A percentile compares a stretch with the other conserved stretches of the same genome.
These are phyloP conservation scores for Pangasius krempfi DNA, from an alignment of 2,797 vertebrate genomes.

Conservation along the genomic window DNA sequence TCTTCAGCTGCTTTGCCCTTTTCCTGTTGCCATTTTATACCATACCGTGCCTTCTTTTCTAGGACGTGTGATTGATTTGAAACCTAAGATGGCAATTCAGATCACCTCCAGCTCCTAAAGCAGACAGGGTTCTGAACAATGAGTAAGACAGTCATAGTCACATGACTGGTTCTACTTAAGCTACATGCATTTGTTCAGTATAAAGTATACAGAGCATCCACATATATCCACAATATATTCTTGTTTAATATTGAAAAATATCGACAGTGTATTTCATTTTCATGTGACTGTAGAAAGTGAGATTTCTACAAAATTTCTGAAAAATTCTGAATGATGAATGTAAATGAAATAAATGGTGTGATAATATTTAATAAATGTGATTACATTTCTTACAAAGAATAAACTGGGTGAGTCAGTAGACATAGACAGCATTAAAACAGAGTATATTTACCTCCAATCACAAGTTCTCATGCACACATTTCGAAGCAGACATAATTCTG, in stretches of 20 bases:
- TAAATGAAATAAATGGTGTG: not conserved
- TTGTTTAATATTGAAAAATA: not conserved
- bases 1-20: conserved; percentile 5
- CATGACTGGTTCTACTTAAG: not conserved
- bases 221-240: not conserved
- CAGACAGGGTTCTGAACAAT: not conserved
- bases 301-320: not conserved
- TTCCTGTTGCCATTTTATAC: conserved; percentile 46
- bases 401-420: not conserved
- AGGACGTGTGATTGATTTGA: conserved; percentile 44
- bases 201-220: not conserved
- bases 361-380: not conserved
- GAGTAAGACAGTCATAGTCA: not conserved
- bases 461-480: not conserved
- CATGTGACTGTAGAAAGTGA: not conserved
- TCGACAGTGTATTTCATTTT: not conserved
- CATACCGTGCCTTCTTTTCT: conserved; percentile 47
- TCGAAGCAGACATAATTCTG: not conserved
- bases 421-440: not conserved
- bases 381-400: not conserved
- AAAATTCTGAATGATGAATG: conserved; percentile 8
- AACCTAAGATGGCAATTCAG: conserved; percentile 57
- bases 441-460: not conserved
- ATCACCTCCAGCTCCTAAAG: conserved; percentile 30
- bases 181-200: not conserved